These are phyloP conservation scores for Brachionus rotundiformis DNA, from an alignment of 1,140 invertebrate species.

Conservation along the genomic window DNA sequence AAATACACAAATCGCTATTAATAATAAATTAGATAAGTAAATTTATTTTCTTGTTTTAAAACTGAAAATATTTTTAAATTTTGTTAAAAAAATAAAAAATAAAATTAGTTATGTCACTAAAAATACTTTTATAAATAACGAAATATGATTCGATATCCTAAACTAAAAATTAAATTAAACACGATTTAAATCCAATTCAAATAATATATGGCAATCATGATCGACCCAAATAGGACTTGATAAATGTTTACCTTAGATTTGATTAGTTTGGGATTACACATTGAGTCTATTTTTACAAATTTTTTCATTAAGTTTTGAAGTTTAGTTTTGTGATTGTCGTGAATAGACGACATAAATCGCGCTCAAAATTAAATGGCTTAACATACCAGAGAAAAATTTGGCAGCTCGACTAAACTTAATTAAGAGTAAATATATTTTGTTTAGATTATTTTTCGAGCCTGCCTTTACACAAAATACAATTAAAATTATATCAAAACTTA, in stretches of 20 bases:
- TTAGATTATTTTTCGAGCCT: not conserved
- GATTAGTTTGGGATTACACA: constrained; percentile 5
- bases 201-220: not conserved
- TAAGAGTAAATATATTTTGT: not conserved
- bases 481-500: no score
- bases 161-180: not conserved
- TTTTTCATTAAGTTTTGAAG: not conserved
- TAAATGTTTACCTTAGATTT: not conserved
- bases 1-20: no score
- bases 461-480: not conserved
- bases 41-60: no score
- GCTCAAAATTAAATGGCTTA: not conserved
- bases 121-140: not conserved
- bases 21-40: no score
- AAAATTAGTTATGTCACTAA: not conserved
- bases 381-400: not conserved
- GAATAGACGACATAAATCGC: not conserved
- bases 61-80: no score
- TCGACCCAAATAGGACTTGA: not conserved
- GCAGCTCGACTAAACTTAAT: not conserved
- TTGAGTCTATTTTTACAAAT: not conserved
- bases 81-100: constrained; percentile 1
- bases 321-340: not conserved
- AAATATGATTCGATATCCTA: constrained; percentile 8
- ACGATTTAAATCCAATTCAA: not conserved